A percentile compares a stretch with the other conserved stretches of the same genome.
These are phyloP conservation scores for Macroteleia sp. DNA, from an alignment of 2,888 invertebrate genomes.

Conservation along the genomic window DNA sequence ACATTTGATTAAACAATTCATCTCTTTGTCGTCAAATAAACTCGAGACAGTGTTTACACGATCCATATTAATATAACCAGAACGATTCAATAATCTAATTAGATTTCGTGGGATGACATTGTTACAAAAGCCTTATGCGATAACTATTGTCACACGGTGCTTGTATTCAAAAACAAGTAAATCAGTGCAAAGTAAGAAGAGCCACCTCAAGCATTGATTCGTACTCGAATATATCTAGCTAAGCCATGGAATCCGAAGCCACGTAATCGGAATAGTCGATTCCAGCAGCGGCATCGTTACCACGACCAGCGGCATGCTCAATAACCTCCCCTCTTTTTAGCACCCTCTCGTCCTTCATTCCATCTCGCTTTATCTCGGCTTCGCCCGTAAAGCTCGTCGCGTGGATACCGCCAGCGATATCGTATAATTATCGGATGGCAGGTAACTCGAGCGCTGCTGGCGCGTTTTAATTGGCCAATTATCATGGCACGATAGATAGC, in stretches of 20 bases:
- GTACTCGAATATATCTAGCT: slow-evolving; percentile 53
- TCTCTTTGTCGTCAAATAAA: background rate
- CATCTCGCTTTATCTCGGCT: slow-evolving; percentile 65
- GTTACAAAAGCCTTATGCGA: slow-evolving; percentile 15
- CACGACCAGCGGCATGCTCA: slow-evolving; percentile 63
- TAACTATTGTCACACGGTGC: slow-evolving; percentile 24
- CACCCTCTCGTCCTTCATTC: slow-evolving; percentile 48
- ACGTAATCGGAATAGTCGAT: slow-evolving; percentile 82
- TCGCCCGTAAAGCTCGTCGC: slow-evolving; percentile 69
- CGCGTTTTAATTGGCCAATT: slow-evolving; percentile 84
- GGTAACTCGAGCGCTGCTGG: slow-evolving; percentile 68
- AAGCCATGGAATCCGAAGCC: slow-evolving; percentile 72
- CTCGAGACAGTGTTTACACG: background rate
- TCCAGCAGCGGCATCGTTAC: slow-evolving; percentile 70
- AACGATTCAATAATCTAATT: slow-evolving; percentile 27
- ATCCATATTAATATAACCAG: background rate
- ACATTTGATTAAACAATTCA: background rate
- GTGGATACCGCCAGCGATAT: slow-evolving; percentile 78
- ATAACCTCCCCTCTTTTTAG: slow-evolving; percentile 60
- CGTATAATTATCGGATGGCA: slow-evolving; percentile 68
- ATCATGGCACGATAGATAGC: slow-evolving; percentile 81
- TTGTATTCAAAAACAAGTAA: slow-evolving; percentile 33
- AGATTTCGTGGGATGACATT: background rate
- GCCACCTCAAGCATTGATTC: slow-evolving; percentile 75
- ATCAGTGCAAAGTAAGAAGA: slow-evolving; percentile 71